Base-by-base conservation (phyloP, 2,113 vertebrate genomes). In the Carettochelys insculpta region DNA sequence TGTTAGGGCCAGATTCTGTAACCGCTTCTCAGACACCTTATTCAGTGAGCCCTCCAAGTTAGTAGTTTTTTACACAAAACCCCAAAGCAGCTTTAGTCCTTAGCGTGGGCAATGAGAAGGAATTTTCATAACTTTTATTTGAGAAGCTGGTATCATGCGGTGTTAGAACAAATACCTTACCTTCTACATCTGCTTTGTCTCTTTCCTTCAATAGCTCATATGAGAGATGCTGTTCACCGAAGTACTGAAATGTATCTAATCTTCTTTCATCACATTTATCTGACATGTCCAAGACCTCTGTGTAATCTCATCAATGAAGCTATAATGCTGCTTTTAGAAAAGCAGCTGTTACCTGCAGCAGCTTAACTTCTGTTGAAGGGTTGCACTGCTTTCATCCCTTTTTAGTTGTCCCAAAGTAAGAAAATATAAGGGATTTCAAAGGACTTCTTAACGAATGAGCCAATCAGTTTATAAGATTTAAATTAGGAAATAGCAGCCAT, bases 291-390 rank as follows among this genome's bases (percentile, higher is more conserved):
- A 68, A 92, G 80, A 79, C 11, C 43, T 76, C n/a, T 54, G 20
- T 7, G 81, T 86, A 92, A 92, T 93, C 45, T 92, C 45, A 80
- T 92, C 88, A 90, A 34, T 48, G 6, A 87, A 94, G 34, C 78
- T n/a, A 3, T 89, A 81, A 80, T 95, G 83, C 50, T 83, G 53
- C 58, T 29, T 83, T 82, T 93, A 56, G 83, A 4, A 93, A 90
- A 85, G 34, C 38, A 27, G 50, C 51, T 53, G 11, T 68, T 79
- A 85, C 86, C 77, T 73, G n/a, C 5, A 4, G 75, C 89, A 89
- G 91, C 89, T 52, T 6, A 53, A 84, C 71, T 47, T 58, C 77
- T 82, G 5, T 56, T 83, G 38, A 77, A 47, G 1, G 77, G 17
- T 87, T 85, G 22, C 85, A 1, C 77, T 54, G 20, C 41, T 92